Evolutionary conservation across 2,797 vertebrate species (phyloP).

Genomic region (Ciconia nigra): DNA sequence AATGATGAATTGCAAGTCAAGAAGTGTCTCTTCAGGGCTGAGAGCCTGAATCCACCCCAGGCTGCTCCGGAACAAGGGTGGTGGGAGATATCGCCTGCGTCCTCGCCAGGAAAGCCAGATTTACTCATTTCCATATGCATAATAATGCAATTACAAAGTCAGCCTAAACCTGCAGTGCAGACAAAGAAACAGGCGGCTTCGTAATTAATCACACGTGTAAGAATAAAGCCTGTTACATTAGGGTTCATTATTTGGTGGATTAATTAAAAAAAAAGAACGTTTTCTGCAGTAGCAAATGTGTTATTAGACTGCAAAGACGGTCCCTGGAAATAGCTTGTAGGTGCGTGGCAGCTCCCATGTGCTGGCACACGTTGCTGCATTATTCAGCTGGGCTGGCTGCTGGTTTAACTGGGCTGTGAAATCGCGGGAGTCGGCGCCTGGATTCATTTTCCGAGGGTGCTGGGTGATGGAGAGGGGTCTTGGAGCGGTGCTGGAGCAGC

Average conservation of each 20-base stretch:
- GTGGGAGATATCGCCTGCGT: not conserved
- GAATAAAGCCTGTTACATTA: not conserved
- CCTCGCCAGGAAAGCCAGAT: not conserved
- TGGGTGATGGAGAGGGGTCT: not conserved
- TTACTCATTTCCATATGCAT: not conserved
- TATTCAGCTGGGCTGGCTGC: not conserved
- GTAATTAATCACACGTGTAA: not conserved
- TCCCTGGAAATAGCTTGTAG: not conserved
- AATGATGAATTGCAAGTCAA: not conserved
- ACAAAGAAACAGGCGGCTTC: not conserved
- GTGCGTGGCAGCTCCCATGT: not conserved
- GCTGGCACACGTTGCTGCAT: not conserved
- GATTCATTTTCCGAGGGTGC: fast-evolving
- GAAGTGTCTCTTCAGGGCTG: not conserved
- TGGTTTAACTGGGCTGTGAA: not conserved
- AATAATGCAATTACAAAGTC: not conserved
- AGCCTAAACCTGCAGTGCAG: not conserved
- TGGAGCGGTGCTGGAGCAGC: not conserved
- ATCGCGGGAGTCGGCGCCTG: not conserved
- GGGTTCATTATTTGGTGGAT: not conserved
- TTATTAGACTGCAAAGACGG: not conserved
- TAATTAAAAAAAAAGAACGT: not conserved
- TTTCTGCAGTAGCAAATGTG: not conserved
- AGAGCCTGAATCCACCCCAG: not conserved
- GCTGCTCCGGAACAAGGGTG: not conserved